A percentile compares a stretch with the other conserved stretches of the same genome.
Conservation (phyloP, 1,140 invertebrate genomes). For the Halyomorpha halys region DNA sequence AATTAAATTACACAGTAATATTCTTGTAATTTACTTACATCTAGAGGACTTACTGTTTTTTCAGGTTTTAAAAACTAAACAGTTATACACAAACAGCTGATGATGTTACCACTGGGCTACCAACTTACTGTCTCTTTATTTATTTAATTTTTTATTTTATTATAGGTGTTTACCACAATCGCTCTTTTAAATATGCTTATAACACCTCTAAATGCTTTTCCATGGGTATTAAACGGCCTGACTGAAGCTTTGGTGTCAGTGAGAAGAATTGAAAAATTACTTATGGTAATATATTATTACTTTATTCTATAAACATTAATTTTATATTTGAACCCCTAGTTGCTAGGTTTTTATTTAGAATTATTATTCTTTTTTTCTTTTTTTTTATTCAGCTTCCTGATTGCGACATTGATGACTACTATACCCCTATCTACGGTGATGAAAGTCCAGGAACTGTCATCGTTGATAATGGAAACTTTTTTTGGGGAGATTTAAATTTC, state of each 20-base stretch:
- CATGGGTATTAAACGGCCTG: constrained; percentile 95
- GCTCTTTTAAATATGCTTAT: constrained; percentile 95
- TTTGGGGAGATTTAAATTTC: constrained; percentile 40
- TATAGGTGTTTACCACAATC: constrained; percentile 79
- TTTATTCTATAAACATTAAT: too few relatives aligned
- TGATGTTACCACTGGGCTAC: neutral
- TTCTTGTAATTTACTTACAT: too few relatives aligned
- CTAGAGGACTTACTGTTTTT: too few relatives aligned
- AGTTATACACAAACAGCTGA: too few relatives aligned
- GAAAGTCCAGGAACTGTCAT: constrained; percentile 33
- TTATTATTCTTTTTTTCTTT: too few relatives aligned
- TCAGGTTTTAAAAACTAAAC: too few relatives aligned
- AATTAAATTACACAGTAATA: too few relatives aligned
- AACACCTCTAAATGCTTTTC: constrained; percentile 89
- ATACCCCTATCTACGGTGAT: constrained; percentile 26
- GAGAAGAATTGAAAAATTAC: constrained; percentile 64
- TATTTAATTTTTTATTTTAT: constrained; percentile 9
- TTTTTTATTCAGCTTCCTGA: constrained; percentile 27
- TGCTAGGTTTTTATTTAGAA: too few relatives aligned
- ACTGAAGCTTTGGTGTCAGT: constrained; percentile 88
- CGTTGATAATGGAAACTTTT: constrained; percentile 36
- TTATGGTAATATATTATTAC: constrained; percentile 44
- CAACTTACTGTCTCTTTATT: neutral
- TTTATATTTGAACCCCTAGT: too few relatives aligned
- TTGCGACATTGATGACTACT: constrained; percentile 28